Evolutionary conservation across 2,888 invertebrate genomes (phyloP).

Genomic region (Alloscopus bannaensis): DNA sequence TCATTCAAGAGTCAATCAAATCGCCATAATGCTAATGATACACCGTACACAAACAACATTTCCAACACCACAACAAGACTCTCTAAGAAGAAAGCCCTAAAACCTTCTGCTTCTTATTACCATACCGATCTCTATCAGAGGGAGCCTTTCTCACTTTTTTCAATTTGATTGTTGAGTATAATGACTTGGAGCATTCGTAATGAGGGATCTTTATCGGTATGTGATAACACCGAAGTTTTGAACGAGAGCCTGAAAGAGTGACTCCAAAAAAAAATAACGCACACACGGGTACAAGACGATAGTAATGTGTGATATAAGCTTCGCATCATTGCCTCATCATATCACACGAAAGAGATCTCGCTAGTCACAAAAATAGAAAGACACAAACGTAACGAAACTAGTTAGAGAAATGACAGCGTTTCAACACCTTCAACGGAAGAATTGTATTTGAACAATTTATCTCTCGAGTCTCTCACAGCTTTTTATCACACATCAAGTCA

Average conservation of each 20-base stretch:
- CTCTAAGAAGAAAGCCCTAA: too few species aligned
- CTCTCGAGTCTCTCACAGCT: background rate
- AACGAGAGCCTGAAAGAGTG: background rate
- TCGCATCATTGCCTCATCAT: too few species aligned
- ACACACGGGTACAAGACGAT: background rate
- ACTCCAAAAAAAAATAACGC: slow-evolving; percentile 22
- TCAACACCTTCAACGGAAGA: slow-evolving; percentile 53
- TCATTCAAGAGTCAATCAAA: slow-evolving; percentile 61
- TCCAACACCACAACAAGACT: too few species aligned
- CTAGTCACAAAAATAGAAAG: slow-evolving; percentile 13
- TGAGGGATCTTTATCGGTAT: slow-evolving; percentile 56
- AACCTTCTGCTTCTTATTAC: slow-evolving; percentile 30
- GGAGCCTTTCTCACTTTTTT: slow-evolving; percentile 52
- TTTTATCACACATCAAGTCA: background rate
- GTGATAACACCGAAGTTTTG: slow-evolving; percentile 39
- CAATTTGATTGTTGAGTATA: slow-evolving; percentile 57
- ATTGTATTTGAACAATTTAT: background rate
- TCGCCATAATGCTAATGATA: slow-evolving; percentile 20
- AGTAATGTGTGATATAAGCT: too few species aligned
- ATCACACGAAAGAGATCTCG: too few species aligned
- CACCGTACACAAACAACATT: too few species aligned
- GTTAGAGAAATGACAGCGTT: slow-evolving; percentile 54
- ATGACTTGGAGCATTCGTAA: slow-evolving; percentile 54
- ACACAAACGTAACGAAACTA: slow-evolving; percentile 32
- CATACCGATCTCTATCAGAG: slow-evolving; percentile 61